Evolutionary conservation across 2,113 vertebrate genomes (phyloP), one percentile per base, ranked within the genome.

Genomic region (Capra hircus): DNA sequence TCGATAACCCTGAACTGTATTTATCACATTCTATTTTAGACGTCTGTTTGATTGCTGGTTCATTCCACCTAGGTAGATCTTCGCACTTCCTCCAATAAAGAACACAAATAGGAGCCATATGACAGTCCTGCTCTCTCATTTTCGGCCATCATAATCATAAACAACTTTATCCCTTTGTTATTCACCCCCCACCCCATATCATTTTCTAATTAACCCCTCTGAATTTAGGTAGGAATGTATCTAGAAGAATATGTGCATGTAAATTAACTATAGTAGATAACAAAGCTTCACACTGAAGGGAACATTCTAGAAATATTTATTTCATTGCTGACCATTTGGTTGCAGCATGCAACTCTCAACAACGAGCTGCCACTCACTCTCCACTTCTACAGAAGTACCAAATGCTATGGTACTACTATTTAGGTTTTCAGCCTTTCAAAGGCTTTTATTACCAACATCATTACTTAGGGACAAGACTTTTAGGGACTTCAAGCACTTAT

Each of bases 231-330:
- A 95, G 60, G 95, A 95, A 93, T 53, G 19, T 55, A 86, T 23
- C 50, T 36, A 93, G 43, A 13, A 93, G n/a, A 13, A 13, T 43
- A 45, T 53, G 11, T 83, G 86, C 53, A 77, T 0, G 64, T 43
- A 71, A 83, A 57, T 81, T 71, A 96, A 88, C 84, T 64, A 77
- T 27, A 43, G 40, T 27, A 94, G 55, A 71, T 71, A 93, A 95
- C 45, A 95, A 85, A 96, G 96, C 33, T 95, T 91, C 93, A 98
- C 94, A 98, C 80, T 89, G 55, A 50, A 90, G 86, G 83, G 78
- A 95, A 97, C 89, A 85, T 94, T 97, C 97, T 97, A 93, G 52
- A 98, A 94, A 62, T 81, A 93, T 99, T 99, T 99, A 98, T 99
- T 99, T 98, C 97, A 97, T 64, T 97, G 98, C 95, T 97, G 97